Evolutionary conservation across 2,888 invertebrate species (phyloP).

Genomic region (Gandaritis pyraliata): DNA sequence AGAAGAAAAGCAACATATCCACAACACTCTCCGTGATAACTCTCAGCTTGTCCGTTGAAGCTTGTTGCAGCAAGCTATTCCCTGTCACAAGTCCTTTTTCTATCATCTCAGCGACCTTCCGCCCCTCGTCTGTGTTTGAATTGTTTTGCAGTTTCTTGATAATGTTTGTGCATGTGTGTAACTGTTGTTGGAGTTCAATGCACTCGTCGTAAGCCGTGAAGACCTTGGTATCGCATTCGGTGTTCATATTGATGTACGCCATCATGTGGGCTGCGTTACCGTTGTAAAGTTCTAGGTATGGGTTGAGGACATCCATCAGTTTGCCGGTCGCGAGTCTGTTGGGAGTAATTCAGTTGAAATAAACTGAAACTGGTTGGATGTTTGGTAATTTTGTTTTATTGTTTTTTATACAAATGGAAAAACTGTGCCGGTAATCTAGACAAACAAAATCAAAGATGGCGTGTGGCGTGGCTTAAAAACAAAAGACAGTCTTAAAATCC

Average conservation of each 20-base stretch:
- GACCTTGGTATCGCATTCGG: slow-evolving; percentile 85
- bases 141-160: slow-evolving; percentile 88
- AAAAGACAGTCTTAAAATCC: no score
- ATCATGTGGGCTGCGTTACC: slow-evolving; percentile 93
- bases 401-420: no score
- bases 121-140: slow-evolving; percentile 64
- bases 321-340: slow-evolving; percentile 94
- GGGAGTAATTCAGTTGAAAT: slow-evolving; percentile 58
- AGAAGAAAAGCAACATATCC: slow-evolving; percentile 90
- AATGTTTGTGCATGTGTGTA: slow-evolving; percentile 92
- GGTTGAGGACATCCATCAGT: slow-evolving; percentile 90
- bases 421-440: no score
- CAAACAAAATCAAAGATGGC: neutral
- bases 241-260: slow-evolving; percentile 89
- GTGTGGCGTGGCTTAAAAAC: no score
- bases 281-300: slow-evolving; percentile 90
- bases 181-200: slow-evolving; percentile 93
- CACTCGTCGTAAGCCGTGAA: slow-evolving; percentile 88
- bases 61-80: slow-evolving; percentile 80
- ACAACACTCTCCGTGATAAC: slow-evolving; percentile 92
- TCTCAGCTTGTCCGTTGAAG: slow-evolving; percentile 93
- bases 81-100: slow-evolving; percentile 64
- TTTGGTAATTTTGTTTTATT: no score
- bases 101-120: slow-evolving; percentile 61
- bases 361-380: no score